A percentile compares a stretch with the other conserved stretches of the same genome.
phyloP scores from a whole-genome alignment of 2,113 vertebrate genomes.

The Calypte anna region DNA sequence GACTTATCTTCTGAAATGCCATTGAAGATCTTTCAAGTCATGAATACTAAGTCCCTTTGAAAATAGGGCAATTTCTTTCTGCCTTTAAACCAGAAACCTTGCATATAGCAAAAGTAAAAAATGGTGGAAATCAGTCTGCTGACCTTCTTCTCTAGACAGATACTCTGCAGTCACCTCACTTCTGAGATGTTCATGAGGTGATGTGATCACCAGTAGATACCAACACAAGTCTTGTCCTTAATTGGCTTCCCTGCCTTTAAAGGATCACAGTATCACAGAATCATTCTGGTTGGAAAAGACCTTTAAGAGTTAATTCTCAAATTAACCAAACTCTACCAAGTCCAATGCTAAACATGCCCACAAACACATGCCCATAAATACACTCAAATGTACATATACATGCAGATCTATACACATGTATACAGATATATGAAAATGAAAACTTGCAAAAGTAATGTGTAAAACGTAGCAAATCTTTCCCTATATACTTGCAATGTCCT shows the following conservation, averaged over 20 bases:
- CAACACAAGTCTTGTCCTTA: neutral
- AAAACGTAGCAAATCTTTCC: neutral
- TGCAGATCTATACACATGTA: rapidly evolving
- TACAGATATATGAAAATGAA: neutral
- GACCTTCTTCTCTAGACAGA: neutral
- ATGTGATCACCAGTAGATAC: neutral
- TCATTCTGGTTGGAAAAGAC: too few relatives aligned
- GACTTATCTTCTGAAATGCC: neutral
- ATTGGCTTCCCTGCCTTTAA: neutral
- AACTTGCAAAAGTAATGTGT: neutral
- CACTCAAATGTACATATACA: neutral
- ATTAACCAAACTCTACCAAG: too few relatives aligned
- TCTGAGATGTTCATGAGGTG: neutral
- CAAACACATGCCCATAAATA: neutral
- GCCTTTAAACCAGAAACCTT: neutral
- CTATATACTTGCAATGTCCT: neutral
- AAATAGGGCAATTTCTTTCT: neutral
- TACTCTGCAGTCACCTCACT: neutral
- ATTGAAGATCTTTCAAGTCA: neutral
- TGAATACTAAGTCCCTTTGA: neutral
- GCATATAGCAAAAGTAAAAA: neutral
- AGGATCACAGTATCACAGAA: too few relatives aligned
- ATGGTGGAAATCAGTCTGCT: neutral
- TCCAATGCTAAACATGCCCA: neutral
- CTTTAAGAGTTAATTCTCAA: too few relatives aligned